Evolutionary conservation across 2,888 invertebrate species (phyloP).

Genomic region (Brenthis hecate): DNA sequence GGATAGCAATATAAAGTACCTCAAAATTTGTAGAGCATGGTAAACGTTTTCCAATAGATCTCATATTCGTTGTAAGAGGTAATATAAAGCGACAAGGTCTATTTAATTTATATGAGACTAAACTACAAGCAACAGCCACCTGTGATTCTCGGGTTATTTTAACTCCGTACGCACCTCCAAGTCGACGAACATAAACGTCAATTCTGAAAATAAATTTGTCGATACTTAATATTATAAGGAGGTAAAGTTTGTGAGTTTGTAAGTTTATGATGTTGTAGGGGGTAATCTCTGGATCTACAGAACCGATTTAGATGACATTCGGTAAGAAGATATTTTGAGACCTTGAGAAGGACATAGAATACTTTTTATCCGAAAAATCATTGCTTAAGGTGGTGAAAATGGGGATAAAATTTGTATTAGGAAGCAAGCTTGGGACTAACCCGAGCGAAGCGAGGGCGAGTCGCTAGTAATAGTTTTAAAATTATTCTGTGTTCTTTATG

Average conservation of each 20-base stretch:
- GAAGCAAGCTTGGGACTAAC: too few species aligned
- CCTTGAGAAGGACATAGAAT: too few species aligned
- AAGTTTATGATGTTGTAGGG: too few species aligned
- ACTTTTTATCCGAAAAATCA: too few species aligned
- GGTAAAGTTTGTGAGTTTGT: too few species aligned
- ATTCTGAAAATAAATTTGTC: slow-evolving; percentile 33
- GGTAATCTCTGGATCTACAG: too few species aligned
- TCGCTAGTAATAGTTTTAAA: not conserved
- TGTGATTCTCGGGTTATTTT: slow-evolving; percentile 84
- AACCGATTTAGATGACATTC: too few species aligned
- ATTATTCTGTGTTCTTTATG: not conserved
- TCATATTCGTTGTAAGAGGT: slow-evolving; percentile 84
- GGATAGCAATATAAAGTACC: slow-evolving; percentile 38
- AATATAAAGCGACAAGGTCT: slow-evolving; percentile 84
- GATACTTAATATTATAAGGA: too few species aligned
- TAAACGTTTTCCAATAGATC: slow-evolving; percentile 78
- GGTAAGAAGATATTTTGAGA: too few species aligned
- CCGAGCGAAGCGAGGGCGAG: too few species aligned
- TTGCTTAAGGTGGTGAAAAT: too few species aligned
- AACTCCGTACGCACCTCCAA: slow-evolving; percentile 89
- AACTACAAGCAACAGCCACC: slow-evolving; percentile 82
- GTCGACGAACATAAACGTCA: slow-evolving; percentile 76
- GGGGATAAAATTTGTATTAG: too few species aligned
- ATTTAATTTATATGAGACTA: slow-evolving; percentile 83
- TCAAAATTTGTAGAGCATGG: slow-evolving; percentile 72